phyloP scores from a whole-genome alignment of 2,113 vertebrate genomes.

The Zeus faber region DNA sequence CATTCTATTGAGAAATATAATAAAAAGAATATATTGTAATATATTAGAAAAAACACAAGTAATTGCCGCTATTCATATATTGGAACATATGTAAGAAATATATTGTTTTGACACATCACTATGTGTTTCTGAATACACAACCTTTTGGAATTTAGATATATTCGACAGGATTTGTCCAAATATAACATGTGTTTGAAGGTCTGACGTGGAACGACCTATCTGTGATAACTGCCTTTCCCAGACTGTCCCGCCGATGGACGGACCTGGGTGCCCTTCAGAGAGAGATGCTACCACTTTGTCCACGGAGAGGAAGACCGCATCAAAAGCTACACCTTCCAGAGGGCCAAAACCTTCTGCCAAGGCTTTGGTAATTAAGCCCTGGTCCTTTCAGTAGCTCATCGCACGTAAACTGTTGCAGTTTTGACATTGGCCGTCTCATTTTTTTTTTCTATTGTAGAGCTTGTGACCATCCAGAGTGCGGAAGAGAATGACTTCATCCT shows the following conservation, averaged over 20 bases:
- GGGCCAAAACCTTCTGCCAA: constrained; percentile 57
- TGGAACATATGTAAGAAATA: no score
- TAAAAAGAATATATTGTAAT: no score
- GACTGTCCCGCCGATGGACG: constrained; percentile 76
- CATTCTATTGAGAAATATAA: no score
- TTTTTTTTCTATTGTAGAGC: constrained; percentile 45
- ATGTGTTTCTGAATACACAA: no score
- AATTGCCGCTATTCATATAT: no score
- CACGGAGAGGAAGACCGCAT: constrained; percentile 69
- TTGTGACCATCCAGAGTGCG: constrained; percentile 64
- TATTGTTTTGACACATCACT: no score
- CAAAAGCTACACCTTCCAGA: constrained; percentile 65
- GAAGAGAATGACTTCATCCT: constrained; percentile 69
- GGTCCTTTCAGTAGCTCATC: not conserved
- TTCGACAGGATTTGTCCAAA: no score
- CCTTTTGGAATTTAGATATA: not conserved
- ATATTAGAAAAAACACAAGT: no score
- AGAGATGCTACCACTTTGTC: constrained; percentile 74
- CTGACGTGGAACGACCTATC: no score
- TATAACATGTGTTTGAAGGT: no score
- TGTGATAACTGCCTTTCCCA: no score
- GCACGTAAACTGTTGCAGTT: not conserved
- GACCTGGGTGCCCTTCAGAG: constrained; percentile 68
- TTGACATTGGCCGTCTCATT: no score
- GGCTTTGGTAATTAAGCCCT: constrained; percentile 51